A percentile compares a stretch with the other conserved stretches of the same genome.
Evolutionary conservation across 2,797 vertebrate genomes (phyloP).

Genomic region (Mycteria americana): DNA sequence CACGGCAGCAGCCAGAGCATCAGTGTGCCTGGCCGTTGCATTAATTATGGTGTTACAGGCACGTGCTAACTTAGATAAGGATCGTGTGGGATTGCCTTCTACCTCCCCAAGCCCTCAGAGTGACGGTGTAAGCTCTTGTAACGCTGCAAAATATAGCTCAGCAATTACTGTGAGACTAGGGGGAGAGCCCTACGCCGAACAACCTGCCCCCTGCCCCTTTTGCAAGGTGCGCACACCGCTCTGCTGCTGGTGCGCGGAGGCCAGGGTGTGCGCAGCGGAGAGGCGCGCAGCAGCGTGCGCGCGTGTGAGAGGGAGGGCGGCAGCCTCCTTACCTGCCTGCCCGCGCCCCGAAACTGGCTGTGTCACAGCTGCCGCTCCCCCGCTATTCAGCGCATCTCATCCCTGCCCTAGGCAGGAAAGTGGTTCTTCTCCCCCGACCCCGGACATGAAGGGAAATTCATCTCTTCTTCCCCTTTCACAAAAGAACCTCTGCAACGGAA

Average conservation of each 20-base stretch:
- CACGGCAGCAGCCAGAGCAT: background rate
- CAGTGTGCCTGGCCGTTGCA: background rate
- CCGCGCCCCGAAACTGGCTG: too few relatives aligned
- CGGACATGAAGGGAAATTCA: background rate
- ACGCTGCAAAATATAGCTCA: background rate
- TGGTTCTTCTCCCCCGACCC: background rate
- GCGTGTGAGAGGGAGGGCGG: background rate
- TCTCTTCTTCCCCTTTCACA: background rate
- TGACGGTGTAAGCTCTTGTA: background rate
- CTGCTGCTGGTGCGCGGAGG: background rate
- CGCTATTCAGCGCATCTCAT: background rate
- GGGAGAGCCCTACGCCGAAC: background rate
- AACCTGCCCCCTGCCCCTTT: background rate
- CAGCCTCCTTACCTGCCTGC: background rate
- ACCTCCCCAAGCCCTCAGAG: background rate
- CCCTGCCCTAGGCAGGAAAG: background rate
- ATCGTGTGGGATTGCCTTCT: background rate
- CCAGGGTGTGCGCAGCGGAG: rapidly evolving
- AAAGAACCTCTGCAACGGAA: background rate
- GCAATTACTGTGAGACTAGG: background rate
- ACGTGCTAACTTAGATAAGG: background rate
- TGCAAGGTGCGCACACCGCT: rapidly evolving
- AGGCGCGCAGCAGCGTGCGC: background rate
- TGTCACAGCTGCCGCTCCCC: background rate
- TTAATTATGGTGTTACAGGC: background rate